Conservation (phyloP, 2,888 invertebrate species). For the Dexiosoma caninum region DNA sequence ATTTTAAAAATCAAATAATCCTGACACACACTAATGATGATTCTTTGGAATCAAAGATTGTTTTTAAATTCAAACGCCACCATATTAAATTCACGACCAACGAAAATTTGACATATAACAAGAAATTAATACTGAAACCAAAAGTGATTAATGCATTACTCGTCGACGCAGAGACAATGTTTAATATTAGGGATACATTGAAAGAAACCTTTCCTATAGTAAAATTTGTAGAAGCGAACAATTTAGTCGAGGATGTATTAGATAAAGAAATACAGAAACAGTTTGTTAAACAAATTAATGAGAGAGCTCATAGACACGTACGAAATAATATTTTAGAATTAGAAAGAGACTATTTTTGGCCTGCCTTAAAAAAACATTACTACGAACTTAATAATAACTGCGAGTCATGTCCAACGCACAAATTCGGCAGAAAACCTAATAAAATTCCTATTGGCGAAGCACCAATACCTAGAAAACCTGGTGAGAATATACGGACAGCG, state of each 20-base stretch:
- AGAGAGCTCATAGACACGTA: not conserved
- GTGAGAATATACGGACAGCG: slow-evolving; percentile 10
- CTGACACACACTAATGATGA: not conserved
- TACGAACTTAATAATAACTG: slow-evolving; percentile 21
- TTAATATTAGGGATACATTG: not conserved
- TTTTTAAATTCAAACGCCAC: slow-evolving; percentile 18
- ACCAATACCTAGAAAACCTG: slow-evolving; percentile 21
- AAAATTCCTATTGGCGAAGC: slow-evolving; percentile 18
- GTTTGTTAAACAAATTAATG: not conserved
- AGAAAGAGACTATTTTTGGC: slow-evolving; percentile 14
- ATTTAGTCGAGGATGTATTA: no score
- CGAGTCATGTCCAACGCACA: slow-evolving; percentile 14
- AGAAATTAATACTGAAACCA: slow-evolving; percentile 11
- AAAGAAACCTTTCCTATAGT: not conserved
- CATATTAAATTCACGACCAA: slow-evolving; percentile 16
- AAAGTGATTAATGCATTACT: slow-evolving; percentile 8
- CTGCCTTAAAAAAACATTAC: not conserved
- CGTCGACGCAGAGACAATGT: no score
- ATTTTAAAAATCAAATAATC: no score
- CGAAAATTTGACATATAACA: slow-evolving; percentile 5
- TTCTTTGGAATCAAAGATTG: slow-evolving; percentile 7
- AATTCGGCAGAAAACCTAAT: slow-evolving; percentile 2
- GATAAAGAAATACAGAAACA: no score
- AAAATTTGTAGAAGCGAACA: no score
- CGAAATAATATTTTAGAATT: slow-evolving; percentile 11